Base-by-base conservation (phyloP, 2,797 vertebrate genomes). In the Pangasius krempfi region DNA sequence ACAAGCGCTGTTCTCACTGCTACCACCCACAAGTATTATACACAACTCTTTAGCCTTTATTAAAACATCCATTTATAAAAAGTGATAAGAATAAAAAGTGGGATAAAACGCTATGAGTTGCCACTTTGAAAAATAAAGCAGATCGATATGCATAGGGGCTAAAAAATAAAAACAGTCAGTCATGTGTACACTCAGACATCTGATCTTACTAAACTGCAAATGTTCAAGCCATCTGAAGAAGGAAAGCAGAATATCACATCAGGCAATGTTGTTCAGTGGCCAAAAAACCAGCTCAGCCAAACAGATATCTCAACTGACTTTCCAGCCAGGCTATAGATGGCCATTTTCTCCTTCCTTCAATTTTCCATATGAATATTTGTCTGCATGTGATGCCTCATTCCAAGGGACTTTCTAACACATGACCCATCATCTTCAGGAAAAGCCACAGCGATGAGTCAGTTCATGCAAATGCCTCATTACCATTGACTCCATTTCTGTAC, bases 151-250 rank as follows among this genome's bases (percentile, higher is more conserved):
- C 40, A 56, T 50, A 84, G 68, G 90, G 37, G 82, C 66, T 20
- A 33, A 83, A 85, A 40, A 83, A 73, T 40, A 84, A 79, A 47
- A 83, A 58, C 30, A 86, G 76, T 50, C n/a, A 5, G 16, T 84
- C 27, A 44, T 25, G 18, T 58, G 40, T 44, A 27, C 22, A 33
- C 56, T n/a, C 16, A 22, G 68, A 88, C 88, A 81, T 72, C 52
- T 85, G 86, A 89, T 86, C 54, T 88, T 90, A 68, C 88, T 88
- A 79, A 76, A 84, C 52, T 90, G 89, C 85, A 92, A 89, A 89
- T 84, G 87, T 89, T 89, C 78, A 73, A 87, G 85, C 88, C 75
- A 85, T 78, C 22, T 87, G 60, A 47, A 85, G 62, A 18, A 75
- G 60, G 84, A 82, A 44, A 56, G 58, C 56, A 52, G 83, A 68